Evolutionary conservation across 2,888 invertebrate species (phyloP).

Genomic region (Stenolophus ochropezus): DNA sequence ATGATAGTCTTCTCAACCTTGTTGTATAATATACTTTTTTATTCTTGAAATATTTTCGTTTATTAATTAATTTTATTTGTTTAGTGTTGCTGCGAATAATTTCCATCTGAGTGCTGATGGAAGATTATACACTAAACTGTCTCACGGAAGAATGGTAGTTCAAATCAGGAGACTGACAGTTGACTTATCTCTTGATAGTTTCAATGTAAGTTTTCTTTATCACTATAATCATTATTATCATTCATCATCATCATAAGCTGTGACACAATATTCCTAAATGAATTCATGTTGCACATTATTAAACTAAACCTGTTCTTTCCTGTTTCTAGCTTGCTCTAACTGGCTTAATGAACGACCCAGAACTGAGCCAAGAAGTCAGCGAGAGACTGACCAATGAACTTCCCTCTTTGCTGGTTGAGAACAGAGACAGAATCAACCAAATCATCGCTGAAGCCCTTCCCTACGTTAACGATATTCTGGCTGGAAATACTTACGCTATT

Average conservation of each 20-base stretch:
- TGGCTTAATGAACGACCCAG: constrained; percentile 11
- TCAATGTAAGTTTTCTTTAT: not conserved
- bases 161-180: not conserved
- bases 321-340: not conserved
- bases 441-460: not conserved
- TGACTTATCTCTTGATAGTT: not conserved
- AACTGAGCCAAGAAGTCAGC: constrained; percentile 3
- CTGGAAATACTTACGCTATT: not conserved
- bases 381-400: not conserved
- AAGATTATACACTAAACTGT: not conserved
- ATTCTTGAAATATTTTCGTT: too few relatives aligned
- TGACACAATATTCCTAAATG: not conserved
- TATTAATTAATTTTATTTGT: not conserved
- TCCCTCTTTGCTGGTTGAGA: not conserved
- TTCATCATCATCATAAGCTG: too few relatives aligned
- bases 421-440: not conserved
- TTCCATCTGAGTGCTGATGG: not conserved
- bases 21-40: too few relatives aligned
- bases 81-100: not conserved
- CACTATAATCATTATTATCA: too few relatives aligned
- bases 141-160: not conserved
- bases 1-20: too few relatives aligned
- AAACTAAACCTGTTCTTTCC: not conserved
- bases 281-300: not conserved
- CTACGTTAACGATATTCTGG: not conserved